Conservation (phyloP, 64 coral and sea anemone species). For the Dendrophyllia cribrosa region DNA sequence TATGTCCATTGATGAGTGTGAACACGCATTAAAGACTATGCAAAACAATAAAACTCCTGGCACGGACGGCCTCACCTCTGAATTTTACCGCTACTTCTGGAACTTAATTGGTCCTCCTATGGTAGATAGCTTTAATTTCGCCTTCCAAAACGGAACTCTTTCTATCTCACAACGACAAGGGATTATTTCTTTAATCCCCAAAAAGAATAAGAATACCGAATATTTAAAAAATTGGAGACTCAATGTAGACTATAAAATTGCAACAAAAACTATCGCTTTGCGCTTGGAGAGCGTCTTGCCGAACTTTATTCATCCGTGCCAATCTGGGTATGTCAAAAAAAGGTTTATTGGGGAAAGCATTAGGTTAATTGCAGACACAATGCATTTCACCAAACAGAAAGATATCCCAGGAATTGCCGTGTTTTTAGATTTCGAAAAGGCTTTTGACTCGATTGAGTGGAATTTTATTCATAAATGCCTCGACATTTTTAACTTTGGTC, state of each 20-base stretch:
- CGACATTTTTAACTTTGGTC: constrained; percentile 14
- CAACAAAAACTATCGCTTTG: background rate
- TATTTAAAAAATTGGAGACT: constrained; percentile 21
- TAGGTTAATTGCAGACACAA: constrained; percentile 8
- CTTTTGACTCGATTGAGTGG: too few relatives aligned
- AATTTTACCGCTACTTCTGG: constrained; percentile 34
- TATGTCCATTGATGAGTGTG: constrained; percentile 15
- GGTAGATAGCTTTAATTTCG: constrained; percentile 9
- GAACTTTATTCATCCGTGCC: too few relatives aligned
- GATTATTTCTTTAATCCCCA: too few relatives aligned
- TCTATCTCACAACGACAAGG: too few relatives aligned
- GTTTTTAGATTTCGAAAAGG: too few relatives aligned
- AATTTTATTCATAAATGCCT: constrained; percentile 17
- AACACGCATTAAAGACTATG: constrained; percentile 7
- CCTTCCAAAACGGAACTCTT: too few relatives aligned
- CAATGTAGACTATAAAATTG: too few relatives aligned
- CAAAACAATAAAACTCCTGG: constrained; percentile 25
- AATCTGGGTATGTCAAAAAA: background rate
- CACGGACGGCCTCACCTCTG: background rate
- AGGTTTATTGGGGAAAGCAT: constrained; percentile 2
- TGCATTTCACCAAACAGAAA: background rate
- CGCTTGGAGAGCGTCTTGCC: background rate
- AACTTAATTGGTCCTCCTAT: background rate
- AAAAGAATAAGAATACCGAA: constrained; percentile 8
- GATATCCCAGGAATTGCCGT: background rate